Evolutionary conservation across 2,113 vertebrate genomes (phyloP).

Genomic region (Oncorhynchus keta): DNA sequence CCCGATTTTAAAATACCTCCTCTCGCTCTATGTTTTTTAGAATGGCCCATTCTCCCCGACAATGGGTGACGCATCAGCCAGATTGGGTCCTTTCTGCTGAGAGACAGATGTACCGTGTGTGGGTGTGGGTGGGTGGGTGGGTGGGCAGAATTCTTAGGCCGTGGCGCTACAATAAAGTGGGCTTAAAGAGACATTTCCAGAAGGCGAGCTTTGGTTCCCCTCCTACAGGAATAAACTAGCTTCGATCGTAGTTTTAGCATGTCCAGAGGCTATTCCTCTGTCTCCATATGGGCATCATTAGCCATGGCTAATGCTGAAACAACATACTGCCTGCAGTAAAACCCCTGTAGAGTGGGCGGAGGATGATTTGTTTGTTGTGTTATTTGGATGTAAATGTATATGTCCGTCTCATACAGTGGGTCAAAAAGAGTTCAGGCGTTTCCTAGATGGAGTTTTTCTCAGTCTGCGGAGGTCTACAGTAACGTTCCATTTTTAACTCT

Average conservation of each 20-base stretch:
- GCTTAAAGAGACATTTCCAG: not conserved
- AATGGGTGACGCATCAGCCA: not conserved
- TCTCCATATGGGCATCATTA: constrained; percentile 64
- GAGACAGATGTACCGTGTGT: not conserved
- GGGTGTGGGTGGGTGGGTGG: not conserved
- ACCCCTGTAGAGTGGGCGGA: not conserved
- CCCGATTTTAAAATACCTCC: not conserved
- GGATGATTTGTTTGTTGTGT: not conserved
- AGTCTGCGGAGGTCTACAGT: not conserved
- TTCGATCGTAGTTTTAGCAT: constrained; percentile 39
- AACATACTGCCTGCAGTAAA: not conserved
- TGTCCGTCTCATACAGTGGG: not conserved
- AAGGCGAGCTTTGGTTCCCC: not conserved
- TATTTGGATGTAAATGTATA: constrained; percentile 10
- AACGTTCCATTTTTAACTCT: not conserved
- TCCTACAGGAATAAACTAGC: constrained; percentile 37
- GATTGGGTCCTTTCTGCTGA: not conserved
- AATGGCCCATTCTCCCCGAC: not conserved
- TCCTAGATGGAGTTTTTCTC: not conserved
- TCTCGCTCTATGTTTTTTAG: not conserved
- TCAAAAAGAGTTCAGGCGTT: constrained; percentile 22
- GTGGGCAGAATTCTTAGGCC: not conserved
- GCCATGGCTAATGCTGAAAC: constrained; percentile 48
- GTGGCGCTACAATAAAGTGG: not conserved
- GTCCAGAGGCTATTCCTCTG: constrained; percentile 44